Conservation (phyloP, 2,113 vertebrate genomes). For the Theropithecus gelada region DNA sequence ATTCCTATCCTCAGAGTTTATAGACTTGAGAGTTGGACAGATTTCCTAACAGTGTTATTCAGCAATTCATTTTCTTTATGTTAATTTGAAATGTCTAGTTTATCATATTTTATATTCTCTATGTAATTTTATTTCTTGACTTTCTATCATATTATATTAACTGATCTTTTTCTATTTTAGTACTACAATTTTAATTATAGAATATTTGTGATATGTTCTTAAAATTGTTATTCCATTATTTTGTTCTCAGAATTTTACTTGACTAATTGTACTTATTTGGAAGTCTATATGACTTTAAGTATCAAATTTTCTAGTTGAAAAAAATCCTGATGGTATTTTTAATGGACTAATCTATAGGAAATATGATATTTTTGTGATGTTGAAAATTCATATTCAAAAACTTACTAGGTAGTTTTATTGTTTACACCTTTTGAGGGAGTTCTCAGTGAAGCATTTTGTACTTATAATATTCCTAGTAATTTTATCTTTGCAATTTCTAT, state of each 20-base stretch:
- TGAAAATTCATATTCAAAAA: background rate
- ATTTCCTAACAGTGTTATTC: background rate
- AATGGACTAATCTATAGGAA: background rate
- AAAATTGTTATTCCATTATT: background rate
- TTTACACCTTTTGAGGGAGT: background rate
- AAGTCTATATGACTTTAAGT: background rate
- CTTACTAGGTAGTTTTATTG: background rate
- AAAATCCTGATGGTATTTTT: background rate
- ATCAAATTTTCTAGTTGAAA: background rate
- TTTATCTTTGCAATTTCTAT: background rate
- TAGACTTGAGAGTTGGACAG: background rate
- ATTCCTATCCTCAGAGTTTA: background rate
- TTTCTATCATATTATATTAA: background rate
- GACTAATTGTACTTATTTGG: background rate
- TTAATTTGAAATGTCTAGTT: background rate
- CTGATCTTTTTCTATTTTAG: background rate
- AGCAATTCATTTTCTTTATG: background rate
- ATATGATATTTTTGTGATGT: background rate
- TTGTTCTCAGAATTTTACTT: background rate
- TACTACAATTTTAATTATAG: constrained; percentile 1
- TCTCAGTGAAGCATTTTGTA: background rate
- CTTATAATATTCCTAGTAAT: background rate
- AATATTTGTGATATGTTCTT: background rate
- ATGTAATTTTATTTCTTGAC: background rate
- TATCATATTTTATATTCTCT: background rate